A percentile compares a stretch with the other conserved stretches of the same genome.
phyloP scores from a whole-genome alignment of 2,888 invertebrate species.

The Lasioglossum morio region DNA sequence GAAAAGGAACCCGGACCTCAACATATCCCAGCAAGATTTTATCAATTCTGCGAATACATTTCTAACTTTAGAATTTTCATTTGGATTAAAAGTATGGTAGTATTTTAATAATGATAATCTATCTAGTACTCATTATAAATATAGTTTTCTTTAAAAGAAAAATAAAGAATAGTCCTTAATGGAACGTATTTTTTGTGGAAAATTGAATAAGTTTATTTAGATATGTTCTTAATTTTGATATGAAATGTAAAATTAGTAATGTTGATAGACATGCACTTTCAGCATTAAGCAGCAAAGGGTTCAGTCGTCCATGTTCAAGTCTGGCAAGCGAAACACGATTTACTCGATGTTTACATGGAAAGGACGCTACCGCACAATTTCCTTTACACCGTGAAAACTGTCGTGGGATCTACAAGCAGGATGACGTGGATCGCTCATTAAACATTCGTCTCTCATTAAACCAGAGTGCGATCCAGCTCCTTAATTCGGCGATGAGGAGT shows the following conservation, averaged over 20 bases:
- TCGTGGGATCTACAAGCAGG: constrained; percentile 49
- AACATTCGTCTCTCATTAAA: constrained; percentile 75
- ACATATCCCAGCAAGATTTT: background rate
- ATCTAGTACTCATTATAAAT: no score
- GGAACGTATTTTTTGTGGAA: no score
- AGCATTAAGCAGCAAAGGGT: background rate
- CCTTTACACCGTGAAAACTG: constrained; percentile 67
- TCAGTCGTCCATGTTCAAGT: background rate
- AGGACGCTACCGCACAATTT: constrained; percentile 25
- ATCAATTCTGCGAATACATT: background rate
- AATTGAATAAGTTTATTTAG: no score
- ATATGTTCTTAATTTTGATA: background rate
- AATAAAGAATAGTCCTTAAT: no score
- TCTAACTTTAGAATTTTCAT: background rate
- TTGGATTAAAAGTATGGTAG: background rate
- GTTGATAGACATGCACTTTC: background rate
- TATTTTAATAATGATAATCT: no score
- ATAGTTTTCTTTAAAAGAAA: no score
- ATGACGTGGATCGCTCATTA: constrained; percentile 63
- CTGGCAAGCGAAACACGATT: background rate
- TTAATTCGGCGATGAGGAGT: constrained; percentile 79
- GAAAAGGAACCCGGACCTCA: background rate
- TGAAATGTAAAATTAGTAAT: background rate
- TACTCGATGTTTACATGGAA: background rate
- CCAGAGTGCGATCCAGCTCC: constrained; percentile 67